A percentile compares a stretch with the other conserved stretches of the same genome.
phyloP scores from a whole-genome alignment of 2,797 vertebrate genomes.

The Vespertilio murinus region DNA sequence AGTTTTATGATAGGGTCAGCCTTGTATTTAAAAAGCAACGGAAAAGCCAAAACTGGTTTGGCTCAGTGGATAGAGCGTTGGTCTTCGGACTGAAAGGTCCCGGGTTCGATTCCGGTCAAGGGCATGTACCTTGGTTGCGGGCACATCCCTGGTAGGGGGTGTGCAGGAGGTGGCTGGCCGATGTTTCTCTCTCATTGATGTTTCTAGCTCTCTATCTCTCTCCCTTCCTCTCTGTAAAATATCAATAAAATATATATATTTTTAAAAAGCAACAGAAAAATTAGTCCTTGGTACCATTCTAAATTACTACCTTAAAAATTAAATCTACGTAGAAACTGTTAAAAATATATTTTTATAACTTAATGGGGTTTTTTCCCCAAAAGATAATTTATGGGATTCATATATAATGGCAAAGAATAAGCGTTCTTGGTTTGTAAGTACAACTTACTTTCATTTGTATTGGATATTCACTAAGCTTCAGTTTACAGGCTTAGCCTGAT shows the following conservation, averaged over 20 bases:
- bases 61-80: no score
- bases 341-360: constrained; percentile 43
- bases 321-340: not conserved
- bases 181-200: no score
- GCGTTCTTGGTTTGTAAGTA: constrained; percentile 4
- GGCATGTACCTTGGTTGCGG: no score
- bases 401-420: constrained; percentile 4
- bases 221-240: no score
- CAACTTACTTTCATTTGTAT: not conserved
- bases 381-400: constrained; percentile 29
- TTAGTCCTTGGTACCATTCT: not conserved
- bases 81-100: no score
- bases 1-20: constrained; percentile 32
- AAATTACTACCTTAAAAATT: constrained; percentile 37
- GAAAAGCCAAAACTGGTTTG: no score
- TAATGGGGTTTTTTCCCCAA: not conserved
- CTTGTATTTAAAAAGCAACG: constrained; percentile 52
- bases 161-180: no score
- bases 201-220: no score
- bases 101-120: no score
- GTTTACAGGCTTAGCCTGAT: not conserved
- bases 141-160: no score
- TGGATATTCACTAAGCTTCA: not conserved
- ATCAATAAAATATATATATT: no score
- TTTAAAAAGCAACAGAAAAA: constrained; percentile 60